Percentiles rank a stretch among this genome's conserved stretches.
These are phyloP conservation scores for Propsilocerus akamusi DNA, from an alignment of 1,140 invertebrate genomes.

Conservation along the genomic window DNA sequence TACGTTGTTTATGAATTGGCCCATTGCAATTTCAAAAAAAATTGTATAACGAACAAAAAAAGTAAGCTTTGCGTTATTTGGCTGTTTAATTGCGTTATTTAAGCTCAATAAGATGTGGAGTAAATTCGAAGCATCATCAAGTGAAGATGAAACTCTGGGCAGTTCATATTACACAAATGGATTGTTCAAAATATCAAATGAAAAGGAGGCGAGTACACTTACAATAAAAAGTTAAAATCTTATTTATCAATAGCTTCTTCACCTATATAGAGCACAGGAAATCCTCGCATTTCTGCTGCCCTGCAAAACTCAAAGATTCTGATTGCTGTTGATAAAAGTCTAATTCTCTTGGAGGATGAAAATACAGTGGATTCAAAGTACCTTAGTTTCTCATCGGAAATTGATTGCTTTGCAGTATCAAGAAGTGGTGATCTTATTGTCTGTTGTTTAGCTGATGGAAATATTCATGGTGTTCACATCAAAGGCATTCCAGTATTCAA, in stretches of 20 bases:
- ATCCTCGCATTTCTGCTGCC: constrained; percentile 13
- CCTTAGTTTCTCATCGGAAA: constrained; percentile 12
- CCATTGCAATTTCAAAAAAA: too few species aligned
- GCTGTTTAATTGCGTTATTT: too few species aligned
- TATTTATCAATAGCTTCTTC: background rate
- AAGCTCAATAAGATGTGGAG: constrained; percentile 17
- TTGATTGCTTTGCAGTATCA: constrained; percentile 17
- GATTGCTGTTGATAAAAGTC: constrained; percentile 17
- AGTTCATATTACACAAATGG: constrained; percentile 19
- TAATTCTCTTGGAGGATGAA: constrained; percentile 20
- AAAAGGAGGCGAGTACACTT: constrained; percentile 12
- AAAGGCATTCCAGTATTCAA: constrained; percentile 18
- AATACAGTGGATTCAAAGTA: constrained; percentile 17
- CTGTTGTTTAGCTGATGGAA: constrained; percentile 18
- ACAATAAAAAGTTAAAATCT: background rate
- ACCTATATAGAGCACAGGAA: constrained; percentile 11
- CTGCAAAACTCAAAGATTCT: constrained; percentile 19
- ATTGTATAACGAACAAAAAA: too few species aligned
- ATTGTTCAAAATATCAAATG: constrained; percentile 18
- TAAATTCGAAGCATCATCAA: constrained; percentile 17
- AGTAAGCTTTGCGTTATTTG: too few species aligned
- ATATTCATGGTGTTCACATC: constrained; percentile 19
- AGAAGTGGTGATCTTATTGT: constrained; percentile 18
- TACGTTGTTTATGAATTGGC: too few species aligned
- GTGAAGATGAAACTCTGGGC: constrained; percentile 21